A percentile compares a stretch with the other conserved stretches of the same genome.
Evolutionary conservation across 2,888 invertebrate species (phyloP).

Genomic region (Xestobium rufovillosum): DNA sequence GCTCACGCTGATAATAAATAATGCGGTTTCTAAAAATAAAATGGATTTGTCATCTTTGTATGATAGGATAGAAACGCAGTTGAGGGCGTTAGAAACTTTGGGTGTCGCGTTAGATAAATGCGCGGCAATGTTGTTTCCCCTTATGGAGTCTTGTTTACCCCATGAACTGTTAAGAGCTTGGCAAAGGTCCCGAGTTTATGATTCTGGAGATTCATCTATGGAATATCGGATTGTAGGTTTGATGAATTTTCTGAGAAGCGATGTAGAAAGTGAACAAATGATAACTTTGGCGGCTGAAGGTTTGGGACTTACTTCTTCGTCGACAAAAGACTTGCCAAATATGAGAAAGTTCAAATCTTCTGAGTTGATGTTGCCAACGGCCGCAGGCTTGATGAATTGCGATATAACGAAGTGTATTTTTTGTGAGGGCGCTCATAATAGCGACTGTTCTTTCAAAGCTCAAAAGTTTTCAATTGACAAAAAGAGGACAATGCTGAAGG

Average conservation of each 20-base stretch:
- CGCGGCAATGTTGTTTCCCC: conserved; percentile 29
- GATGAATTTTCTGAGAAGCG: conserved; percentile 23
- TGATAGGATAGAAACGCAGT: conserved; percentile 29
- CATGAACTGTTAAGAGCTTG: conserved; percentile 26
- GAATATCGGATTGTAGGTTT: conserved; percentile 10
- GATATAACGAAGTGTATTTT: conserved; percentile 19
- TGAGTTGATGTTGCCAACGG: no score
- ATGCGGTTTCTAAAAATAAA: conserved; percentile 16
- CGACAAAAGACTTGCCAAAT: no score
- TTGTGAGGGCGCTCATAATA: no score
- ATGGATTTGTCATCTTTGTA: conserved; percentile 19
- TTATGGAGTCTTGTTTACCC: conserved; percentile 31
- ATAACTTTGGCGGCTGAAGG: conserved; percentile 20
- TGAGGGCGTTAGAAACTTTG: conserved; percentile 28
- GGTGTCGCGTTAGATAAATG: conserved; percentile 28
- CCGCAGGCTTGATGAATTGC: conserved; percentile 16
- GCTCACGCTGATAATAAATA: conserved; percentile 27
- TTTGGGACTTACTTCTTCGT: no score
- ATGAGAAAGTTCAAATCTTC: no score
- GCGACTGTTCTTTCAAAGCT: no score
- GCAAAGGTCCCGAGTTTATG: conserved; percentile 21
- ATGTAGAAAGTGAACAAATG: conserved; percentile 26
- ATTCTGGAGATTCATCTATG: conserved; percentile 4
- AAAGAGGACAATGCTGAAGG: no score
- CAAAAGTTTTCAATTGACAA: no score